A percentile compares a stretch with the other conserved stretches of the same genome.
Conservation (phyloP, 2,113 vertebrate species). For the Crotalus horridus region DNA sequence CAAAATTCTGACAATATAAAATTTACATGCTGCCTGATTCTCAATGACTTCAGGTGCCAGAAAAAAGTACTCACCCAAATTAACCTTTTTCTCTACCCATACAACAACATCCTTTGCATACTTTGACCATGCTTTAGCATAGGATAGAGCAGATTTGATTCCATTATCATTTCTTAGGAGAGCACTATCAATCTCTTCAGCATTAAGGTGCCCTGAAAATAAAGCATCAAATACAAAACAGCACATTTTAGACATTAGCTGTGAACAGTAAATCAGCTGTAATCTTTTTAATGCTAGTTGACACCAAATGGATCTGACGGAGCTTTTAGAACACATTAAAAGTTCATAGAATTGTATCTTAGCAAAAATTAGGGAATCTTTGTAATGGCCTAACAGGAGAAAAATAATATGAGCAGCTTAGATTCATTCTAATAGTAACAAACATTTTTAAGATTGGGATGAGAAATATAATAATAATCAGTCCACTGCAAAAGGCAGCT, state of each 20-base stretch:
- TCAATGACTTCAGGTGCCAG: slow-evolving; percentile 32
- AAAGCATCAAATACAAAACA: slow-evolving; percentile 48
- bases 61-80: slow-evolving; percentile 82
- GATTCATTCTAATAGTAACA: not conserved
- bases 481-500: not conserved
- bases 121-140: slow-evolving; percentile 96
- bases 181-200: slow-evolving; percentile 82
- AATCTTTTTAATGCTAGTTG: slow-evolving; percentile 72
- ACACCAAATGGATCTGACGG: slow-evolving; percentile 68
- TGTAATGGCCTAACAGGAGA: slow-evolving; percentile 19
- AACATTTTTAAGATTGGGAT: not conserved
- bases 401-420: not conserved
- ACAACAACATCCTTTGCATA: slow-evolving; percentile 93
- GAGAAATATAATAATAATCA: not conserved
- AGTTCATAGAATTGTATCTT: slow-evolving; percentile 51
- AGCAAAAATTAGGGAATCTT: slow-evolving; percentile 48
- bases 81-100: slow-evolving; percentile 96
- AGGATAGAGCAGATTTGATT: slow-evolving; percentile 88
- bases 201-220: slow-evolving; percentile 78
- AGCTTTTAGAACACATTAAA: slow-evolving; percentile 65
- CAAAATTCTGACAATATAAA: slow-evolving; percentile 60
- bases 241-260: slow-evolving; percentile 55
- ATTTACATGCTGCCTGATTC: not conserved
- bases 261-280: slow-evolving; percentile 60
- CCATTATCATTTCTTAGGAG: slow-evolving; percentile 84